Evolutionary conservation across 2,113 vertebrate genomes (phyloP).

Genomic region (Vimba vimba): DNA sequence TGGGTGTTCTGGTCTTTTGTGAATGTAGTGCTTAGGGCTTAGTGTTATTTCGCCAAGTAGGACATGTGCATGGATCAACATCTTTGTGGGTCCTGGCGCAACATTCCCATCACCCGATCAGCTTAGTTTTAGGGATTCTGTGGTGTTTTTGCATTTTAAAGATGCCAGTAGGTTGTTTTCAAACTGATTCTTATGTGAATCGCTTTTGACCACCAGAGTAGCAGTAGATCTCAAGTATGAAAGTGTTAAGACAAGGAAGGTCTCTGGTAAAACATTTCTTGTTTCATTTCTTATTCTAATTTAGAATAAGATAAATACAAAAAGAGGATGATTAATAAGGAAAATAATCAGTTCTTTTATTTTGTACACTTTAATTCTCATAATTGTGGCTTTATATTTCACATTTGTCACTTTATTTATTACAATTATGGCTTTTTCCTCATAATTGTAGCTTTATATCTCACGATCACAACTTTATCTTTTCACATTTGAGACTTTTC

Average conservation of each 20-base stretch:
- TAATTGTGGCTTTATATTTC: background rate
- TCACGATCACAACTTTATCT: too few relatives aligned
- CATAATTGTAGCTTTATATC: background rate
- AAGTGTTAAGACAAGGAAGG: background rate
- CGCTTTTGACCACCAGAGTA: background rate
- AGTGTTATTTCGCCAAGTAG: background rate
- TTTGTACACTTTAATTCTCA: background rate
- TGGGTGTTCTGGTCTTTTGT: background rate
- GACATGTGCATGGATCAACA: constrained; percentile 2
- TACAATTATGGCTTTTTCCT: background rate
- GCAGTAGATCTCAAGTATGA: background rate
- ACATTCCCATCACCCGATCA: background rate
- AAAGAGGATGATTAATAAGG: background rate
- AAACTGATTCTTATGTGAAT: background rate
- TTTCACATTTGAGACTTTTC: too few relatives aligned
- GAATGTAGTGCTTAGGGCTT: background rate
- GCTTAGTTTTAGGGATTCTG: constrained; percentile 6
- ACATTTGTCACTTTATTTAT: background rate
- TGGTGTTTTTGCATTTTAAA: background rate
- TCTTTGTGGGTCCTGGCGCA: background rate
- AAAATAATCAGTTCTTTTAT: background rate
- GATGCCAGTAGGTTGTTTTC: background rate
- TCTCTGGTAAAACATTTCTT: background rate
- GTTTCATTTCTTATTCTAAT: background rate
- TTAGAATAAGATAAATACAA: background rate